Percentiles rank a stretch among this genome's conserved stretches.
Evolutionary conservation across 2,888 invertebrate genomes (phyloP).

Genomic region (Seira ritae): DNA sequence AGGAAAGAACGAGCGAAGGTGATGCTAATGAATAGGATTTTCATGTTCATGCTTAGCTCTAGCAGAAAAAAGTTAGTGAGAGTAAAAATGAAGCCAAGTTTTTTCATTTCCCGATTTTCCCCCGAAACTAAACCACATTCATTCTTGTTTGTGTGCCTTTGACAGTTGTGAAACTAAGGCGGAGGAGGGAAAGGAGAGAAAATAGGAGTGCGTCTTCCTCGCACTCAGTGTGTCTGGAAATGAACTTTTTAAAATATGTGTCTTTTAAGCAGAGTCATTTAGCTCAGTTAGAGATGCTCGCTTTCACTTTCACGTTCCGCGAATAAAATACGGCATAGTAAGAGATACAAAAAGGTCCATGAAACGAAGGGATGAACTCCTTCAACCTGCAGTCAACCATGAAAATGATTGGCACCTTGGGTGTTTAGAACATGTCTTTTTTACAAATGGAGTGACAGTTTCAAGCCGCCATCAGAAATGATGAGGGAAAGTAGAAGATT

Average conservation of each 20-base stretch:
- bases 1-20: neutral
- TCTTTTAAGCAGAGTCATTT: neutral
- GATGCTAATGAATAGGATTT: constrained; percentile 9
- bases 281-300: neutral
- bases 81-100: constrained; percentile 3
- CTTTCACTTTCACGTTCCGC: neutral
- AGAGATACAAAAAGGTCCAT: neutral
- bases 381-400: constrained; percentile 32
- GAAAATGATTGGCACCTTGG: constrained; percentile 52
- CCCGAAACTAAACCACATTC: neutral
- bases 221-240: constrained; percentile 17
- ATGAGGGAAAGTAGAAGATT: neutral
- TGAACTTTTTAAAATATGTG: neutral
- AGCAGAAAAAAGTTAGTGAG: neutral
- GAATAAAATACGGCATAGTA: neutral
- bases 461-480: constrained; percentile 22
- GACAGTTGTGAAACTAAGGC: constrained; percentile 13
- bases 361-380: neutral
- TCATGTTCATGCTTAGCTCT: too few relatives aligned
- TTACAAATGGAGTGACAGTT: constrained; percentile 35
- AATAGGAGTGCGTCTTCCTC: neutral
- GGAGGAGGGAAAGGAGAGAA: constrained; percentile 10
- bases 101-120: neutral
- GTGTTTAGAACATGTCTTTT: constrained; percentile 43
- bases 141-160: constrained; percentile 31